Percentiles rank a stretch among this genome's conserved stretches.
These are phyloP conservation scores for Drosophila cognata DNA, from an alignment of 2,888 invertebrate species.

Conservation along the genomic window DNA sequence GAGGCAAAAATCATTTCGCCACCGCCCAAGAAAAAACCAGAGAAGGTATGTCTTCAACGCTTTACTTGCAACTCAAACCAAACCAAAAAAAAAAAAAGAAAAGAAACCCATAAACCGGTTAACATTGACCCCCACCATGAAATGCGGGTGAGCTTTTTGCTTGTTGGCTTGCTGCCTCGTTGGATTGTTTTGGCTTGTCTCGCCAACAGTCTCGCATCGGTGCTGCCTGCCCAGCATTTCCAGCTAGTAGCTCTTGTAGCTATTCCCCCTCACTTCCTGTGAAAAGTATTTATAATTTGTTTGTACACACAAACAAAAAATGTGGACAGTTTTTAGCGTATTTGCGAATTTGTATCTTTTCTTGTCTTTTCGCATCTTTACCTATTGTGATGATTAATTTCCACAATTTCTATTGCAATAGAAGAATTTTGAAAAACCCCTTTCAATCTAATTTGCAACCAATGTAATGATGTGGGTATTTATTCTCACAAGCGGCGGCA, in stretches of 20 bases:
- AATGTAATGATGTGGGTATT: constrained; percentile 12
- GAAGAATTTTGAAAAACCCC: background rate
- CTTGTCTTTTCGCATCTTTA: constrained; percentile 13
- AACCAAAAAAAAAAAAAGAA: background rate
- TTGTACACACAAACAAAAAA: background rate
- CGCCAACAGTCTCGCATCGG: constrained; percentile 47
- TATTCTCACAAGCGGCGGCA: constrained; percentile 6
- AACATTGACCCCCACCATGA: constrained; percentile 26
- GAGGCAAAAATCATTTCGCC: constrained; percentile 86
- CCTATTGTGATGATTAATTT: constrained; percentile 52
- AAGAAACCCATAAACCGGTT: constrained; percentile 58
- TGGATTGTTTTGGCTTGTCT: constrained; percentile 18
- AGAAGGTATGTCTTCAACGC: constrained; percentile 87
- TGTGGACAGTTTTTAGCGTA: constrained; percentile 25
- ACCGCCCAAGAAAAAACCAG: constrained; percentile 86
- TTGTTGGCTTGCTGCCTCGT: constrained; percentile 5
- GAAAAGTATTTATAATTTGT: constrained; percentile 33
- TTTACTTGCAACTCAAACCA: constrained; percentile 1
- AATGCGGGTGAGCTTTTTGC: constrained; percentile 25
- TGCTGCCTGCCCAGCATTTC: constrained; percentile 44
- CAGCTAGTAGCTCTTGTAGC: constrained; percentile 16
- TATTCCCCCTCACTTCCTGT: constrained; percentile 46
- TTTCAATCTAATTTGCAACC: constrained; percentile 7
- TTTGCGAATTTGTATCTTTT: constrained; percentile 12
- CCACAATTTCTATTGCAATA: constrained; percentile 31